Conservation (phyloP, 2,797 vertebrate species). For the Chaetodon trifasciatus region DNA sequence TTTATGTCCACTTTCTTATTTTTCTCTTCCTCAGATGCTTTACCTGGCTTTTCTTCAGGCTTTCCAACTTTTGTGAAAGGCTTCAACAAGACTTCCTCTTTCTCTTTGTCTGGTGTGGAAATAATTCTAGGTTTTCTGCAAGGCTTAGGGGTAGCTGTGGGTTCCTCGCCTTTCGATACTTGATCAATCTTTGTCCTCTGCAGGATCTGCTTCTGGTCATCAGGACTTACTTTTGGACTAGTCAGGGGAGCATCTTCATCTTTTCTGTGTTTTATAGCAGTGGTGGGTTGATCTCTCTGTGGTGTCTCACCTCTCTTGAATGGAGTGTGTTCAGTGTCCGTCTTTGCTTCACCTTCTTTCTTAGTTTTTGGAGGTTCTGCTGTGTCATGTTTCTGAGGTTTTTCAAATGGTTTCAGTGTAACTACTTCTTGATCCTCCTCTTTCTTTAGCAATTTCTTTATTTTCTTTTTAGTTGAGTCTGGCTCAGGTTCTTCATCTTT, state of each 20-base stretch:
- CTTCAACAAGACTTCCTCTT: slow-evolving; percentile 63
- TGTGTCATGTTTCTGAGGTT: slow-evolving; percentile 38
- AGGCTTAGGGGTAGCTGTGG: slow-evolving; percentile 41
- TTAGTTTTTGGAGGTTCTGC: slow-evolving; percentile 29
- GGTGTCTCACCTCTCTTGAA: slow-evolving; percentile 43
- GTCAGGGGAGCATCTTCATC: not conserved
- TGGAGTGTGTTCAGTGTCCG: slow-evolving; percentile 27
- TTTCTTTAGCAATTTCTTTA: slow-evolving; percentile 67
- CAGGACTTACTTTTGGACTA: slow-evolving; percentile 10
- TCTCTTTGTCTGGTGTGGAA: slow-evolving; percentile 57
- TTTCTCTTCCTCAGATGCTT: slow-evolving; percentile 30
- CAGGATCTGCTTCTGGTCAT: slow-evolving; percentile 46
- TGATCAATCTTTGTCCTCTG: slow-evolving; percentile 46
- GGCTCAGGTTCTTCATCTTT: slow-evolving; percentile 53
- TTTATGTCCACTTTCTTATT: slow-evolving; percentile 54
- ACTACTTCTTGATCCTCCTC: slow-evolving; percentile 63
- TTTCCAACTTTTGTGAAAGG: slow-evolving; percentile 56
- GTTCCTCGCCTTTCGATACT: slow-evolving; percentile 46
- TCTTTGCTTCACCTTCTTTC: slow-evolving; percentile 49
- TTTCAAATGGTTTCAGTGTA: slow-evolving; percentile 74
- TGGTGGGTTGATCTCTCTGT: slow-evolving; percentile 31
- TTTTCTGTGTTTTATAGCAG: slow-evolving; percentile 30
- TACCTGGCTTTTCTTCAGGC: slow-evolving; percentile 49
- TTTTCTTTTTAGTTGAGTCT: slow-evolving; percentile 69
- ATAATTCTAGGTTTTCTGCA: slow-evolving; percentile 51